A percentile compares a stretch with the other conserved stretches of the same genome.
These are phyloP conservation scores for Menidia menidia DNA, from an alignment of 2,797 vertebrate genomes.

Conservation along the genomic window DNA sequence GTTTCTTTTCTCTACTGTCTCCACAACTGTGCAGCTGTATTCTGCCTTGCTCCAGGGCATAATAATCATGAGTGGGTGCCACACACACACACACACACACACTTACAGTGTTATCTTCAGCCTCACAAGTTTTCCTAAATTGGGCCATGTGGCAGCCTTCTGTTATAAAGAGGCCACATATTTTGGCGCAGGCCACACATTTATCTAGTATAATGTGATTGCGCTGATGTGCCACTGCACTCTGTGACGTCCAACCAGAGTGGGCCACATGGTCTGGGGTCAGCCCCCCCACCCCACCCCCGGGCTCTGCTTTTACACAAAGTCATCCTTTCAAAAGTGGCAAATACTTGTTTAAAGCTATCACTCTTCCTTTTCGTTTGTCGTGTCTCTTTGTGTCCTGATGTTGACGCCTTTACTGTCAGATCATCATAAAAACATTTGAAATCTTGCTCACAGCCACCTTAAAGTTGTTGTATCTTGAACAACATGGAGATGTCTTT, in stretches of 20 bases:
- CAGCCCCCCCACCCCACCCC: constrained; percentile 32
- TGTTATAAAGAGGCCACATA: constrained; percentile 69
- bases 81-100: constrained; percentile 32
- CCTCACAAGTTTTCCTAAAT: constrained; percentile 60
- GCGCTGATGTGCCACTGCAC: constrained; percentile 63
- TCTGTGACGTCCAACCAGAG: constrained; percentile 44
- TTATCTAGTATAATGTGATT: constrained; percentile 77
- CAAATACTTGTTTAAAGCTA: constrained; percentile 28
- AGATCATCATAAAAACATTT: constrained; percentile 3
- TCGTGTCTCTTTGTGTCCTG: constrained; percentile 14
- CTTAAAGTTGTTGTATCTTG: not conserved
- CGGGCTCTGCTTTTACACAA: constrained; percentile 59
- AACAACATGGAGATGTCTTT: not conserved
- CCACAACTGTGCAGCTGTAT: constrained; percentile 74
- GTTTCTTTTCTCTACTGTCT: constrained; percentile 58
- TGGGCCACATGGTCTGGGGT: constrained; percentile 66
- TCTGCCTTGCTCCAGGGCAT: constrained; percentile 58
- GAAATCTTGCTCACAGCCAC: not conserved
- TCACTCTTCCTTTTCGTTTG: constrained; percentile 16
- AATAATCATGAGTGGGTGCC: constrained; percentile 62
- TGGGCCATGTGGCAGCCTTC: constrained; percentile 68
- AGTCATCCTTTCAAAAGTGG: constrained; percentile 49
- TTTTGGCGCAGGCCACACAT: constrained; percentile 60
- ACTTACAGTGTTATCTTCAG: constrained; percentile 48
- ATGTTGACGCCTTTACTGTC: constrained; percentile 4